phyloP scores from a whole-genome alignment of 2,888 invertebrate genomes.

The Acleris literana region DNA sequence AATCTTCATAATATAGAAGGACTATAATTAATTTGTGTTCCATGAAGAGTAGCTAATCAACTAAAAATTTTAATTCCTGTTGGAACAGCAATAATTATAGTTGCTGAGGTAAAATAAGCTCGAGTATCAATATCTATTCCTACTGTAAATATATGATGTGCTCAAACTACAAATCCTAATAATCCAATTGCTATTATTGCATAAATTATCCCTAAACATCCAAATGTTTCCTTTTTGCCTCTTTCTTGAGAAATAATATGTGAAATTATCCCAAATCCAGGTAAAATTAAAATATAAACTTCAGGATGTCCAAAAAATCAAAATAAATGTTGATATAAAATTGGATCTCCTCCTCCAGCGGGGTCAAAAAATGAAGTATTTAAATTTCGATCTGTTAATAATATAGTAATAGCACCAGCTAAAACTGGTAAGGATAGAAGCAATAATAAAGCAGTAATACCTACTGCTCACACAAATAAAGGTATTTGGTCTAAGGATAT shows the following conservation, averaged over 20 bases:
- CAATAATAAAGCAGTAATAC: constrained; percentile 79
- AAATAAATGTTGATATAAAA: constrained; percentile 92
- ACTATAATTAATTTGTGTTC: constrained; percentile 84
- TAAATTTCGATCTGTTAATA: constrained; percentile 90
- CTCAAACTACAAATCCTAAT: constrained; percentile 93
- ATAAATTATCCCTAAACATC: constrained; percentile 90
- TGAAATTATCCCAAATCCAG: constrained; percentile 92
- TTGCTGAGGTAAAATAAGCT: constrained; percentile 92
- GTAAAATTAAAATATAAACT: constrained; percentile 93
- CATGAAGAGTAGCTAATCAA: constrained; percentile 88
- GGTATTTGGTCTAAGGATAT: constrained; percentile 86
- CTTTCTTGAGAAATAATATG: constrained; percentile 90
- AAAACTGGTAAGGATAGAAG: constrained; percentile 88
- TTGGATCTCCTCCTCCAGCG: constrained; percentile 90
- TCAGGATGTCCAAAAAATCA: constrained; percentile 95
- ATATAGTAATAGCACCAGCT: constrained; percentile 91
- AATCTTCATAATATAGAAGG: constrained; percentile 86
- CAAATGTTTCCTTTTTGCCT: constrained; percentile 90
- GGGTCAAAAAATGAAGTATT: constrained; percentile 93
- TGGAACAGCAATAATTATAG: constrained; percentile 93
- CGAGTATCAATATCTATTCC: constrained; percentile 93
- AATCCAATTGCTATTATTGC: constrained; percentile 93
- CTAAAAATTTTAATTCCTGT: constrained; percentile 93
- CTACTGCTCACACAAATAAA: constrained; percentile 89
- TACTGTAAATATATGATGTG: constrained; percentile 93